Evolutionary conservation across 2,888 invertebrate species (phyloP).

Genomic region (Ochropleura leucogaster): DNA sequence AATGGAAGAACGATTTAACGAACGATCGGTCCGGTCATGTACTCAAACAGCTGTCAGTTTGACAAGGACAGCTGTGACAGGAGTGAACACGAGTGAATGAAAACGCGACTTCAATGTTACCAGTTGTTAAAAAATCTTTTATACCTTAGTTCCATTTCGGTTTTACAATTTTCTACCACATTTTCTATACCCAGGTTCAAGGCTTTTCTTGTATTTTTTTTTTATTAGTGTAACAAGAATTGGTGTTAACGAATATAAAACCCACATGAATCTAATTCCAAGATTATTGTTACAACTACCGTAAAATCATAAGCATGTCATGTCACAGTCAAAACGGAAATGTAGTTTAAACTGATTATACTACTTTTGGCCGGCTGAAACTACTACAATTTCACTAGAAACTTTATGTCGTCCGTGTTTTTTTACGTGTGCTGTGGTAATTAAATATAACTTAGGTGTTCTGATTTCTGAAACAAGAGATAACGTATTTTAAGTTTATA

Average conservation of each 20-base stretch:
- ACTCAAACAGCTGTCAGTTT: slow-evolving; percentile 27
- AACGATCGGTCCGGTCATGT: background rate
- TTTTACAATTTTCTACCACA: slow-evolving; percentile 21
- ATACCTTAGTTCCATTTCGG: background rate
- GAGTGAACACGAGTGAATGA: slow-evolving; percentile 13
- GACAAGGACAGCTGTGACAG: slow-evolving; percentile 36
- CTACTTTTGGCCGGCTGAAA: too few species aligned
- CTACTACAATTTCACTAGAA: too few species aligned
- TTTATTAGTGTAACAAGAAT: background rate
- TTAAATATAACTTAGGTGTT: too few species aligned
- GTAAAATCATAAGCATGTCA: background rate
- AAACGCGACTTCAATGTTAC: slow-evolving; percentile 15
- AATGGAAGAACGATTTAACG: slow-evolving; percentile 8
- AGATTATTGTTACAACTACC: background rate
- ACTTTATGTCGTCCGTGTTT: too few species aligned
- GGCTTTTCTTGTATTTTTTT: background rate
- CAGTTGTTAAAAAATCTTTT: slow-evolving; percentile 7
- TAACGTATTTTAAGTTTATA: too few species aligned
- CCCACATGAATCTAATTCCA: too few species aligned
- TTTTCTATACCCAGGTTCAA: background rate
- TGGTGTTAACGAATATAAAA: background rate
- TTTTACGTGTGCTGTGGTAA: too few species aligned
- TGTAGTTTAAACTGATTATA: too few species aligned
- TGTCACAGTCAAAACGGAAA: too few species aligned
- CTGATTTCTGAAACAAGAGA: too few species aligned